Conservation (phyloP, 2,888 invertebrate species). For the Cistogaster globosa region DNA sequence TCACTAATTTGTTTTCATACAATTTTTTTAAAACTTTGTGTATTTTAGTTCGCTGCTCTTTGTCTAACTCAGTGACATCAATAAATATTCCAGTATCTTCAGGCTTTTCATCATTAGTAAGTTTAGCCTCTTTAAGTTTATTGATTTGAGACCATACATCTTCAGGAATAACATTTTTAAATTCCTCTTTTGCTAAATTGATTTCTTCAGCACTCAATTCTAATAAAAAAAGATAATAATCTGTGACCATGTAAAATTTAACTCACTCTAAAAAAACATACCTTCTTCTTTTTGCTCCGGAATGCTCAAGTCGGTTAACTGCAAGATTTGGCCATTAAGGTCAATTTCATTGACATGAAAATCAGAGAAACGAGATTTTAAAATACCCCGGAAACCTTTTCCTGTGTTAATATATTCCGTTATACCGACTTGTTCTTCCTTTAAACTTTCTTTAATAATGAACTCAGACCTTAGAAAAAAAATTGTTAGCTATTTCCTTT, state of each 20-base stretch:
- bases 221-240: conserved; percentile 46
- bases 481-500: too few relatives aligned
- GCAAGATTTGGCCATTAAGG: conserved; percentile 87
- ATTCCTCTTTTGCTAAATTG: conserved; percentile 79
- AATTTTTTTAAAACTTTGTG: conserved; percentile 89
- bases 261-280: too few relatives aligned
- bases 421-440: conserved; percentile 90
- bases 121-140: conserved; percentile 74
- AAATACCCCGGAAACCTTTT: conserved; percentile 88
- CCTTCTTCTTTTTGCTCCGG: conserved; percentile 54
- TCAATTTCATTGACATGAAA: conserved; percentile 97
- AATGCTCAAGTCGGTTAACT: conserved; percentile 85
- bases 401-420: conserved; percentile 88
- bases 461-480: conserved; percentile 26
- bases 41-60: conserved; percentile 88
- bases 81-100: conserved; percentile 82
- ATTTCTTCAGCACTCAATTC: conserved; percentile 75
- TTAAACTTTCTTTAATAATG: conserved; percentile 78
- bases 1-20: conserved; percentile 86
- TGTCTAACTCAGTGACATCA: conserved; percentile 87
- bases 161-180: conserved; percentile 84
- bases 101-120: conserved; percentile 61
- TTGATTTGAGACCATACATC: conserved; percentile 87
- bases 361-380: conserved; percentile 94
- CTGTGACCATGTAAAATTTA: too few relatives aligned